Evolutionary conservation across 2,797 vertebrate genomes (phyloP).

Genomic region (Myotis daubentonii): DNA sequence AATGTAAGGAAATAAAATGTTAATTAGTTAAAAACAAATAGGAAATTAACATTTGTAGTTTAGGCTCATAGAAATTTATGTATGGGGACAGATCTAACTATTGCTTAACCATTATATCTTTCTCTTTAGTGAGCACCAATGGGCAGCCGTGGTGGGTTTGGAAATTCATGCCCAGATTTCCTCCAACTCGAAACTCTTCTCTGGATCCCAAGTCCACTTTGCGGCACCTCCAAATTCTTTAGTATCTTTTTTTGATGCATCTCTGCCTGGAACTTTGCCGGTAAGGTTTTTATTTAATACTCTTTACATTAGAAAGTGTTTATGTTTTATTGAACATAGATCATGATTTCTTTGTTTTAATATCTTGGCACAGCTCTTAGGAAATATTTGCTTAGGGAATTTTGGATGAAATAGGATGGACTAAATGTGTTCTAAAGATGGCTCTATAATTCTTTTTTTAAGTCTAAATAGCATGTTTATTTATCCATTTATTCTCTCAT

Average conservation of each 20-base stretch:
- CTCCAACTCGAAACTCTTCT: constrained; percentile 96
- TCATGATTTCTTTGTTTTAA: constrained; percentile 15
- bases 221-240: constrained; percentile 95
- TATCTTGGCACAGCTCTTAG: constrained; percentile 14
- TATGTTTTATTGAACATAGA: neutral
- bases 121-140: constrained; percentile 71
- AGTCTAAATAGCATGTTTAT: neutral
- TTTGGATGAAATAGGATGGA: neutral
- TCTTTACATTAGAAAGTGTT: constrained; percentile 56
- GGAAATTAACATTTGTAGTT: constrained; percentile 32
- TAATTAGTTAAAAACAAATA: constrained; percentile 48
- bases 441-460: constrained; percentile 48
- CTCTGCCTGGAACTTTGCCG: constrained; percentile 96
- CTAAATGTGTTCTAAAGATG: constrained; percentile 48
- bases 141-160: constrained; percentile 94
- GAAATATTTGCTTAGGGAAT: constrained; percentile 36
- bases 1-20: constrained; percentile 41
- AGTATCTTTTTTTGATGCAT: constrained; percentile 98
- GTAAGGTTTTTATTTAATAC: constrained; percentile 86
- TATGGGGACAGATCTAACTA: neutral
- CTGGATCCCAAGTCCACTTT: constrained; percentile 92
- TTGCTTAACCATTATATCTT: constrained; percentile 44
- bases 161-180: constrained; percentile 98
- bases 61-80: neutral
- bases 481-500: neutral